A percentile compares a stretch with the other conserved stretches of the same genome.
phyloP scores from a whole-genome alignment of 2,888 invertebrate species.

The Tetranychus piercei region DNA sequence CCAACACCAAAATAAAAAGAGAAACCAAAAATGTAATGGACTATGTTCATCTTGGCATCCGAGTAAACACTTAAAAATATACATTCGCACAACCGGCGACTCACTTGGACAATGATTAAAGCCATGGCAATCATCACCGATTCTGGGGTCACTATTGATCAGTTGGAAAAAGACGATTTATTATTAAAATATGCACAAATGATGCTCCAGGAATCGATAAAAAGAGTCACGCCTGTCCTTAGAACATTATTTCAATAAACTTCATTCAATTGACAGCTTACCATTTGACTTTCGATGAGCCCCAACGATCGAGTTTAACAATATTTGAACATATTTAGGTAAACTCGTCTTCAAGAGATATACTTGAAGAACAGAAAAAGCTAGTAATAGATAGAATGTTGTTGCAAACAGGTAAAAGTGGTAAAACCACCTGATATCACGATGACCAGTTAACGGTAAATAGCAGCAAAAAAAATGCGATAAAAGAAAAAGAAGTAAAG shows the following conservation, averaged over 20 bases:
- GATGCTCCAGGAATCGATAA: not conserved
- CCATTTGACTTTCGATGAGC: conserved; percentile 3
- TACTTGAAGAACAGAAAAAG: conserved; percentile 5
- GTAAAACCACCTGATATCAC: conserved; percentile 22
- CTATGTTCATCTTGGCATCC: conserved; percentile 53
- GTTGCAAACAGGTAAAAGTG: conserved; percentile 25
- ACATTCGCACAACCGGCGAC: conserved; percentile 59
- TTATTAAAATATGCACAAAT: no score
- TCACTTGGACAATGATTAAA: conserved; percentile 44
- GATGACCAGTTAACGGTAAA: not conserved
- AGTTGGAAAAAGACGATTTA: not conserved
- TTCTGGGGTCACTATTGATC: conserved; percentile 22
- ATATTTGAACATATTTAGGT: not conserved
- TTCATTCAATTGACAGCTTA: not conserved
- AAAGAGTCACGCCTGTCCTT: not conserved
- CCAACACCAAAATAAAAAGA: conserved; percentile 51
- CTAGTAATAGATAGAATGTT: conserved; percentile 13
- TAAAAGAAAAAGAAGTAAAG: not conserved
- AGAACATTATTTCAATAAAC: no score
- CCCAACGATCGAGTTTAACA: conserved; percentile 17
- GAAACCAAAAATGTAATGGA: conserved; percentile 56
- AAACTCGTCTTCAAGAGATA: conserved; percentile 7
- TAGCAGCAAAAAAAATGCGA: not conserved
- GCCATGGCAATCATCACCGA: conserved; percentile 22
- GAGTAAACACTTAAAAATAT: conserved; percentile 61